These are phyloP conservation scores for Rhea americana DNA, from an alignment of 2,113 vertebrate genomes.

Conservation along the genomic window DNA sequence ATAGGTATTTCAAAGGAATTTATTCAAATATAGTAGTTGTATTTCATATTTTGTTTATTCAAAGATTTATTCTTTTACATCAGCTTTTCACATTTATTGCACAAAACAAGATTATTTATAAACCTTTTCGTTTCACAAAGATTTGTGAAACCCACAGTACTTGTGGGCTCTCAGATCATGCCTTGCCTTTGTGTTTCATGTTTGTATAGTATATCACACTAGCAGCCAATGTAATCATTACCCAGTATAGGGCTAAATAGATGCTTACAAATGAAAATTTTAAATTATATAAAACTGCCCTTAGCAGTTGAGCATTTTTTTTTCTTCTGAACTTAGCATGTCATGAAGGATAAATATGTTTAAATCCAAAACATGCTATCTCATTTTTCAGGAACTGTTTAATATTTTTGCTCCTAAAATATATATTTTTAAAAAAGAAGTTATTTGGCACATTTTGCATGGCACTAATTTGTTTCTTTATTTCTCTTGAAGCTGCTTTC, in stretches of 20 bases:
- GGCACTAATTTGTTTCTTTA: constrained; percentile 18
- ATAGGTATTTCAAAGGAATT: not conserved
- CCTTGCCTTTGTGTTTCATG: not conserved
- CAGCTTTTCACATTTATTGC: not conserved
- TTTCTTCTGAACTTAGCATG: not conserved
- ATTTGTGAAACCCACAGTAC: not conserved
- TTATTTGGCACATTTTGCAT: constrained; percentile 2
- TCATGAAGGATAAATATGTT: not conserved
- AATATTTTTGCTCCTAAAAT: not conserved
- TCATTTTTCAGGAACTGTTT: not conserved
- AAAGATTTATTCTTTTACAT: not conserved
- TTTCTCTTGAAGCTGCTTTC: constrained; percentile 87
- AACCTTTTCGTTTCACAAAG: not conserved
- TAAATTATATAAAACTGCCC: not conserved
- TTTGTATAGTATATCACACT: not conserved
- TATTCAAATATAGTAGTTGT: not conserved
- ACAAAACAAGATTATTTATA: not conserved
- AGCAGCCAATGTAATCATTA: not conserved
- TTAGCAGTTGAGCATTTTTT: not conserved
- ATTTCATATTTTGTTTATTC: not conserved
- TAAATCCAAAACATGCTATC: not conserved
- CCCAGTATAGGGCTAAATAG: not conserved
- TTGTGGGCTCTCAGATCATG: not conserved
- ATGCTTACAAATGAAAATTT: not conserved
- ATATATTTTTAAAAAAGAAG: not conserved